Percentiles rank a stretch among this genome's conserved stretches.
Conservation (phyloP, 2,888 invertebrate species). For the Pristionchus japonicus region DNA sequence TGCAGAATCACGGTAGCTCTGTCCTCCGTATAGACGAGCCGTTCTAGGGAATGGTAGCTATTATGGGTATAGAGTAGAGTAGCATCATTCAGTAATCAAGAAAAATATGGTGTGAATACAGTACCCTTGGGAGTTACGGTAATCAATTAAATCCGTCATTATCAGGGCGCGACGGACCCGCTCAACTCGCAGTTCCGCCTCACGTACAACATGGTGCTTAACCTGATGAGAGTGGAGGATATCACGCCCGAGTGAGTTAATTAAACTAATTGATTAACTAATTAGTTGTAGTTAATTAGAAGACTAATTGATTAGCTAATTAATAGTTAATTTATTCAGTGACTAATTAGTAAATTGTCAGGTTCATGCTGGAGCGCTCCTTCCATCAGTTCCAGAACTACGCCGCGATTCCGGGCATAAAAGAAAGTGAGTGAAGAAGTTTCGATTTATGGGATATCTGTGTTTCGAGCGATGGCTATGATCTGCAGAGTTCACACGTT, state of each 20-base stretch:
- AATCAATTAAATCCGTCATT: background rate
- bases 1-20: too few relatives aligned
- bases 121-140: too few relatives aligned
- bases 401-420: slow-evolving; percentile 89
- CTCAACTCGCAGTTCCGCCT: slow-evolving; percentile 99
- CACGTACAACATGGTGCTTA: slow-evolving; percentile 98
- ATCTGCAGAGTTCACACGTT: background rate
- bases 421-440: slow-evolving; percentile 82
- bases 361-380: slow-evolving; percentile 95
- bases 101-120: too few relatives aligned
- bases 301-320: slow-evolving; percentile 93
- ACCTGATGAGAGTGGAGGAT: slow-evolving; percentile 91
- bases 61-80: too few relatives aligned
- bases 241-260: slow-evolving; percentile 82
- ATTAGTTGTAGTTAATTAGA: slow-evolving; percentile 78
- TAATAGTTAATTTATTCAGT: slow-evolving; percentile 80
- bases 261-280: slow-evolving; percentile 93
- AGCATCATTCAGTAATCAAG: too few relatives aligned
- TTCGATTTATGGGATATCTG: background rate
- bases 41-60: too few relatives aligned
- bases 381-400: slow-evolving; percentile 99
- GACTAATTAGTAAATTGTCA: too few relatives aligned
- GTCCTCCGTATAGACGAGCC: too few relatives aligned
- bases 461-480: background rate
- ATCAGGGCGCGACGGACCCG: slow-evolving; percentile 91